Evolutionary conservation across 2,797 vertebrate genomes (phyloP).

Genomic region (Eleutherodactylus coqui): DNA sequence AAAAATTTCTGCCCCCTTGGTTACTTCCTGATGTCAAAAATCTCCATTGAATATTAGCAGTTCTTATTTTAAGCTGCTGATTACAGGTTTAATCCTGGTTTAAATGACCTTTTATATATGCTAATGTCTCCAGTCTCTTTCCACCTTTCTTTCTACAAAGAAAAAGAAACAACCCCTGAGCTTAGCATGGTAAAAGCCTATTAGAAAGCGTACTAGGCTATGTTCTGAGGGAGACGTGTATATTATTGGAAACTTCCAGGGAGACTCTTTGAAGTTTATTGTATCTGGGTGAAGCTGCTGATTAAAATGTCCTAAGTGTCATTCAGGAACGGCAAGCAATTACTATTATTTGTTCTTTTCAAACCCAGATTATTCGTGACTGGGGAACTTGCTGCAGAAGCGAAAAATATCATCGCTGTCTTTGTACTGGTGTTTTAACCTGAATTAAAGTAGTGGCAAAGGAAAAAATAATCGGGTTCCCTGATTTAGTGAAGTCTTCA

Average conservation of each 20-base stretch:
- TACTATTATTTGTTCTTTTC: slow-evolving; percentile 62
- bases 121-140: neutral
- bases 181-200: slow-evolving; percentile 66
- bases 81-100: neutral
- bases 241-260: slow-evolving; percentile 54
- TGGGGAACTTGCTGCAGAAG: slow-evolving; percentile 39
- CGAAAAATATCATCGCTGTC: slow-evolving; percentile 30
- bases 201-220: slow-evolving; percentile 32
- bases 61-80: neutral
- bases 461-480: slow-evolving; percentile 2
- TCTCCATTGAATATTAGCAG: neutral
- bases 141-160: neutral
- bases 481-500: neutral
- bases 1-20: neutral
- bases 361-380: slow-evolving; percentile 40
- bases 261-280: slow-evolving; percentile 50
- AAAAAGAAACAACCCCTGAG: slow-evolving; percentile 53
- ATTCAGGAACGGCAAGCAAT: slow-evolving; percentile 57
- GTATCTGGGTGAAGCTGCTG: slow-evolving; percentile 49
- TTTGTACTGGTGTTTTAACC: slow-evolving; percentile 26
- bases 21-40: neutral
- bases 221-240: slow-evolving; percentile 17
- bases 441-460: slow-evolving; percentile 4
- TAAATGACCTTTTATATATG: neutral
- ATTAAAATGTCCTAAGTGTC: slow-evolving; percentile 60